phyloP scores from a whole-genome alignment of 2,797 vertebrate species.

The Clarias pachynema region DNA sequence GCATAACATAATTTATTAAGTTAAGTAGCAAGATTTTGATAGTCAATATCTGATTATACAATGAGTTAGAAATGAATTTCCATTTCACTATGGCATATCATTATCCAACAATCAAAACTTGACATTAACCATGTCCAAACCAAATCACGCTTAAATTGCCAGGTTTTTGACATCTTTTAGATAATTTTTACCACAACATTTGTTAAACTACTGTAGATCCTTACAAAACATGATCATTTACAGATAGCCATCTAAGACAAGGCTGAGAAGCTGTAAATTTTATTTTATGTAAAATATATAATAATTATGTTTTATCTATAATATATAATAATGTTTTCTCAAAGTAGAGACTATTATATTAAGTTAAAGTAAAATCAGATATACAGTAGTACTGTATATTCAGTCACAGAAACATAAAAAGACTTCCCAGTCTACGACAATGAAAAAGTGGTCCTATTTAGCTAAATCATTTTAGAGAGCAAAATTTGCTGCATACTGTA shows the following conservation, averaged over 20 bases:
- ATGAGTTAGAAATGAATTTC: too few relatives aligned
- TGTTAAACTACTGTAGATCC: background rate
- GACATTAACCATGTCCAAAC: background rate
- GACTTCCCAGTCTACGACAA: background rate
- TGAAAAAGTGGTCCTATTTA: background rate
- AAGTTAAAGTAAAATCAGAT: background rate
- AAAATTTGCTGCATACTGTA: background rate
- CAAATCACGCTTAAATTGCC: background rate
- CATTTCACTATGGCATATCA: background rate
- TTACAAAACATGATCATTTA: background rate
- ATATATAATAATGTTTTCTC: background rate
- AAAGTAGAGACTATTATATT: background rate
- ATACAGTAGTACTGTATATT: slow-evolving; percentile 1
- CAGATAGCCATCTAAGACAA: background rate
- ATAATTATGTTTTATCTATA: background rate
- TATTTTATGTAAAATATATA: background rate
- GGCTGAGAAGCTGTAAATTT: background rate
- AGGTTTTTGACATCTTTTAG: background rate
- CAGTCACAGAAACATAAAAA: background rate
- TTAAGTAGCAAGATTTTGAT: background rate
- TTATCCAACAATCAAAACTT: background rate
- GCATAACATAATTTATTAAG: background rate
- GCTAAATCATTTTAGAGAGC: background rate
- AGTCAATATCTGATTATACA: too few relatives aligned
- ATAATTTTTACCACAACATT: background rate